Percentiles rank a stretch among this genome's conserved stretches.
Conservation (phyloP, 2,888 invertebrate species). For the Rotaria socialis region DNA sequence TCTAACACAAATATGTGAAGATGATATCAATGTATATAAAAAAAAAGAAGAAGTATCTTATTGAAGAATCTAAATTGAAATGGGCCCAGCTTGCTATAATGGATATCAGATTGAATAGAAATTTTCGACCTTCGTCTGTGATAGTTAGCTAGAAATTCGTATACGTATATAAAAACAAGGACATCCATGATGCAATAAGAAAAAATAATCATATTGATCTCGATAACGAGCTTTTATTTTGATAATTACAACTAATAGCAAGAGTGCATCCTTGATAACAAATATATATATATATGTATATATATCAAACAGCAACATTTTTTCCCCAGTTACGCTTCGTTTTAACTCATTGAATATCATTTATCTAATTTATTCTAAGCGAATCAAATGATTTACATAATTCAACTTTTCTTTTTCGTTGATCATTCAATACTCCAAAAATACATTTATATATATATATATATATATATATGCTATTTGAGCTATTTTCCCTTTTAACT, state of each 20-base stretch:
- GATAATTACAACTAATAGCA: too few relatives aligned
- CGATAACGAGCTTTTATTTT: too few relatives aligned
- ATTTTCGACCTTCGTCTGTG: background rate
- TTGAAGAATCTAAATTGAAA: background rate
- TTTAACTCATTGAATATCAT: too few relatives aligned
- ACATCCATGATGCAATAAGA: background rate
- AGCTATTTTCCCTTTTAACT: background rate
- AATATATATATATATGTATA: too few relatives aligned
- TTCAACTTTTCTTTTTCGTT: too few relatives aligned
- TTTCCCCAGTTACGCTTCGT: too few relatives aligned
- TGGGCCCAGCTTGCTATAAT: background rate
- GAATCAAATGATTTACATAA: too few relatives aligned
- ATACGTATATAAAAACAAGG: background rate
- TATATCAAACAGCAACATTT: too few relatives aligned
- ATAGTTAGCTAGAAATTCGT: background rate
- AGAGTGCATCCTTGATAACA: too few relatives aligned
- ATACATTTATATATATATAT: background rate
- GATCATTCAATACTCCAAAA: too few relatives aligned
- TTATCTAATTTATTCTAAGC: too few relatives aligned
- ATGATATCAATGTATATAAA: background rate
- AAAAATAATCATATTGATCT: background rate
- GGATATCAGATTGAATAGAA: conserved; percentile 7
- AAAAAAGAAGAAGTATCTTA: background rate
- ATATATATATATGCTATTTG: background rate
- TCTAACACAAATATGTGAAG: background rate